These are phyloP conservation scores for Meta bourneti DNA, from an alignment of 2,888 invertebrate species.

Conservation along the genomic window DNA sequence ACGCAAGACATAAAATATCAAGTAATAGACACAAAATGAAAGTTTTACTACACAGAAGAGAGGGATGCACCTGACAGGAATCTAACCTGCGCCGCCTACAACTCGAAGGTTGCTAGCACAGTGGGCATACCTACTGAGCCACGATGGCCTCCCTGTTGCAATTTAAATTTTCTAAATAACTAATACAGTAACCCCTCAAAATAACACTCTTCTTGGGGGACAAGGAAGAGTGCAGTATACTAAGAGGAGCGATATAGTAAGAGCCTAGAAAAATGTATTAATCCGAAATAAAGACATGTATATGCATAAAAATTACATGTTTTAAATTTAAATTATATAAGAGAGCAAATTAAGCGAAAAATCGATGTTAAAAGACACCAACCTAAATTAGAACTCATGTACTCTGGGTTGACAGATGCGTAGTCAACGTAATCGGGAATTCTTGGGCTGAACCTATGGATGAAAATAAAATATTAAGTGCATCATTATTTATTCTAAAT, in stretches of 20 bases:
- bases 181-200: no score
- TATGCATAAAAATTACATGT: background rate
- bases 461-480: background rate
- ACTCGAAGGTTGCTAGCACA: no score
- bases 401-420: conserved; percentile 94
- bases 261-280: background rate
- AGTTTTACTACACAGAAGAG: no score
- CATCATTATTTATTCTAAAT: no score
- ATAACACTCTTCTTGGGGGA: background rate
- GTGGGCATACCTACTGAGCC: no score
- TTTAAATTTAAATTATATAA: background rate
- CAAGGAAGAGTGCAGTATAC: background rate
- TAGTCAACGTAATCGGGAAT: conserved; percentile 86
- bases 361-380: background rate
- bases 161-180: no score
- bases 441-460: conserved; percentile 50
- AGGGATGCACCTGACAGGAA: no score
- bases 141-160: no score
- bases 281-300: background rate
- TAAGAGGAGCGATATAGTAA: no score
- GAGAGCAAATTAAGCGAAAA: background rate
- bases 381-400: conserved; percentile 85
- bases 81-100: no score
- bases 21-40: no score
- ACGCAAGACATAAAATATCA: no score